Evolutionary conservation across 2,888 invertebrate genomes (phyloP).

Genomic region (Xylota segnis): DNA sequence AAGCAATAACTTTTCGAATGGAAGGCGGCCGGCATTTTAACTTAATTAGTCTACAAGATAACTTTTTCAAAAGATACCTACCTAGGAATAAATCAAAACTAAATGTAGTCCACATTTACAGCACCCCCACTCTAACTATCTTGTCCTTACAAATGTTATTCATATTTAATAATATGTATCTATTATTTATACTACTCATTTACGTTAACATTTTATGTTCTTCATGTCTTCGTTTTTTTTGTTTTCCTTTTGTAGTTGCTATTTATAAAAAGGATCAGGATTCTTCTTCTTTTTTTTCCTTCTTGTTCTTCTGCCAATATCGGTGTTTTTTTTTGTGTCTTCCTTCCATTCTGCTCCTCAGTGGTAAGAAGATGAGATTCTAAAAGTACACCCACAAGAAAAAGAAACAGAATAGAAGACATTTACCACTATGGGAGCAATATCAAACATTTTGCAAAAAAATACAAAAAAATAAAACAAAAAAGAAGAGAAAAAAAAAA

Average conservation of each 20-base stretch:
- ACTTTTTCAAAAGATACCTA: no score
- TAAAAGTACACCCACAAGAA: constrained; percentile 50
- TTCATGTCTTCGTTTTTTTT: background rate
- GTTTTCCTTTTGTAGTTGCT: constrained; percentile 15
- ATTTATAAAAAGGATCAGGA: constrained; percentile 58
- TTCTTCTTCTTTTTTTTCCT: background rate
- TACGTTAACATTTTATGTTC: background rate
- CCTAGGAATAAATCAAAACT: no score
- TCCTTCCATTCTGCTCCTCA: background rate
- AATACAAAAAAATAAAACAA: background rate
- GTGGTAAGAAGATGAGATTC: constrained; percentile 31
- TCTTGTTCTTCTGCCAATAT: background rate
- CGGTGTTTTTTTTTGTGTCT: constrained; percentile 1
- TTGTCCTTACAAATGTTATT: background rate
- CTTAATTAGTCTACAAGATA: no score
- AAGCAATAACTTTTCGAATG: no score
- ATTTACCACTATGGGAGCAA: constrained; percentile 59
- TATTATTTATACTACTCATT: background rate
- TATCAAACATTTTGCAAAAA: constrained; percentile 54
- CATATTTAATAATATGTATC: background rate
- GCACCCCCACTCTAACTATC: no score
- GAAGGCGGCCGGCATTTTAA: no score
- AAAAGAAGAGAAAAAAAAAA: background rate
- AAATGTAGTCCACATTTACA: no score
- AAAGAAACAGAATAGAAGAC: constrained; percentile 30